Evolutionary conservation across 2,888 invertebrate genomes (phyloP), one percentile per base, ranked within the genome.

Genomic region (Masnerella sp.): DNA sequence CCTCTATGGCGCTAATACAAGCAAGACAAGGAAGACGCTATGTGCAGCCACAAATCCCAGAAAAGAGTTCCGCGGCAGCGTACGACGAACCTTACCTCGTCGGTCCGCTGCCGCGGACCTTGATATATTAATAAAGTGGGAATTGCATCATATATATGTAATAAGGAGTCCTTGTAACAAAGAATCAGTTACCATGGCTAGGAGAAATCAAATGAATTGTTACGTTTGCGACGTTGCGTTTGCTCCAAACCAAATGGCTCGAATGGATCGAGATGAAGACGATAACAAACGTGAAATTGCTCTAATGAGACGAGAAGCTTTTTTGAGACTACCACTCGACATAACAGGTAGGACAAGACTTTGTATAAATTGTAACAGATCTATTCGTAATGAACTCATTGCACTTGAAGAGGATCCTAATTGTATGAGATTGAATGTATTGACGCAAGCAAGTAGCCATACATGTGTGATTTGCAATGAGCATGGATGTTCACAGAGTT

Each of bases 361-460:
- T 17, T 75, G 75, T 28, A 42, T 40, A 22, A 70, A 75, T 25
- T 75, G 68, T 25, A 68, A 75, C 34, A 54, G 30, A 17, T 68
- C 54, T 22, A 2, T 75, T 43, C 20, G 5, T 43, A 43, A 64
- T 5, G 68, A 75, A 49, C 51, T 72, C 22, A 20, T n/a, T 42
- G 42, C 20, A 40, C 2, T 54, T 5, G 2, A 22, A 40, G 11
- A 59, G 9, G 45, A 71, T 59, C 65, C 65, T 18, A 12, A 15
- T 28, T 65, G 65, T 30, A 14, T 56, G 9, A 42, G 51, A 51
- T 51, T 71, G 7, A 30, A 71, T 43, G 64, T 65, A 20, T 51
- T 70, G n/a, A 58, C 51, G 11, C 61, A 67, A 40, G 54, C 72
- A 11, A 38, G 32, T 34, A 67, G 45, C 45, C 17, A 20, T 38